A percentile compares a stretch with the other conserved stretches of the same genome.
Conservation (phyloP, 2,888 invertebrate species). For the Nemapogon koenigi region DNA sequence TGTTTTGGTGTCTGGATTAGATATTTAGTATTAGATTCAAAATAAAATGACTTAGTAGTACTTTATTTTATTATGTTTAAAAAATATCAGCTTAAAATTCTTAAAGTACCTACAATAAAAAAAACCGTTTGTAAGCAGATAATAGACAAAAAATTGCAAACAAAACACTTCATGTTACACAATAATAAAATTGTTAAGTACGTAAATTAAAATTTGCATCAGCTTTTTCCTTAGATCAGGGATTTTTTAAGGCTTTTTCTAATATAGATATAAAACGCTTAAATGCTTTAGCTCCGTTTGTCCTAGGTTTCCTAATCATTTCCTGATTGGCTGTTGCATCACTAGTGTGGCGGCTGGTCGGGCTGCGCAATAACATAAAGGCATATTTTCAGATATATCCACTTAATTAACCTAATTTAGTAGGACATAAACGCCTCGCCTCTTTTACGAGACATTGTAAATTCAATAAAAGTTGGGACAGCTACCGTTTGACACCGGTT, state of each 20-base stretch:
- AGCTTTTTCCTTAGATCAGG: neutral
- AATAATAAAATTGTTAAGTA: too few species aligned
- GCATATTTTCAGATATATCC: too few species aligned
- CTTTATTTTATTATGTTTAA: too few species aligned
- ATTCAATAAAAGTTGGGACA: constrained; percentile 42
- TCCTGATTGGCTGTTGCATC: too few species aligned
- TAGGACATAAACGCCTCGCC: constrained; percentile 2
- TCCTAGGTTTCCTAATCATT: too few species aligned
- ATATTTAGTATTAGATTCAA: too few species aligned
- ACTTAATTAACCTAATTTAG: constrained; percentile 7
- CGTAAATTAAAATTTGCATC: too few species aligned
- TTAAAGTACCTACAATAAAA: neutral
- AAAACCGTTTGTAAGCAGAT: neutral
- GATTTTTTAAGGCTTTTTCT: neutral
- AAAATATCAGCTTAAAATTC: too few species aligned
- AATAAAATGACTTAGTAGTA: too few species aligned
- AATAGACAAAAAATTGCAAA: neutral
- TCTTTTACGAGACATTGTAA: constrained; percentile 51
- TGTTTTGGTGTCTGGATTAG: too few species aligned
- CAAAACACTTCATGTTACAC: neutral
- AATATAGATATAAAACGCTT: neutral
- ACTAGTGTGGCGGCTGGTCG: too few species aligned
- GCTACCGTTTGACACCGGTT: constrained; percentile 54
- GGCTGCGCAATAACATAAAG: too few species aligned
- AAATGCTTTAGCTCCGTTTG: neutral